Conservation (phyloP, 2,113 vertebrate genomes). For the Rhizomys pruinosus region DNA sequence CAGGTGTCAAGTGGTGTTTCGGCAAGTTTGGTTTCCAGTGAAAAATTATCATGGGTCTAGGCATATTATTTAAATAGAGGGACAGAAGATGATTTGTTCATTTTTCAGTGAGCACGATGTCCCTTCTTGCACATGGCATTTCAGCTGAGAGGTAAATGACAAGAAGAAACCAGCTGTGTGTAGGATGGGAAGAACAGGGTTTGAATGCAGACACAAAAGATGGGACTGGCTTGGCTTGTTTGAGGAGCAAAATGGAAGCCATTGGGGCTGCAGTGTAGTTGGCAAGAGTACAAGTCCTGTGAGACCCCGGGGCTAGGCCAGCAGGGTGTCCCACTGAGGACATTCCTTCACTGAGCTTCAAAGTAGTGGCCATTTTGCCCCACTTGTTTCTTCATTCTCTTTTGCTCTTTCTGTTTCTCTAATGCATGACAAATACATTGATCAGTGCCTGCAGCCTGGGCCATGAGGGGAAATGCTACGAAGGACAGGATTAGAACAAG, state of each 20-base stretch:
- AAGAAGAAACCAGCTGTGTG: background rate
- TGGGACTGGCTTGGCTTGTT: background rate
- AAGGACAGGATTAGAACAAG: background rate
- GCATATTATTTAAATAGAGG: slow-evolving; percentile 3
- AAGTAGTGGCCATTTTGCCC: slow-evolving; percentile 15
- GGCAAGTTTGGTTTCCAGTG: background rate
- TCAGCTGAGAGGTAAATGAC: slow-evolving; percentile 26
- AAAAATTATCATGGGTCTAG: background rate
- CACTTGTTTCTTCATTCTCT: slow-evolving; percentile 27
- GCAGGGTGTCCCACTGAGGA: slow-evolving; percentile 6
- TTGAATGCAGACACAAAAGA: background rate
- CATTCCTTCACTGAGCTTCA: background rate
- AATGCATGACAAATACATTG: background rate
- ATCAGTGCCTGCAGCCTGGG: background rate
- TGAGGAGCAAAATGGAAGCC: slow-evolving; percentile 3
- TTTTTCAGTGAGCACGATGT: slow-evolving; percentile 1
- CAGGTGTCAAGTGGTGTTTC: background rate
- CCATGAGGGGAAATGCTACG: background rate
- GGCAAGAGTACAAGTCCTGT: background rate
- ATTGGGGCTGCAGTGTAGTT: background rate
- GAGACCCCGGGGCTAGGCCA: background rate
- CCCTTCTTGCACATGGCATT: slow-evolving; percentile 38
- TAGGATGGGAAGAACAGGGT: background rate
- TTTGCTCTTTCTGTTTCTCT: slow-evolving; percentile 43
- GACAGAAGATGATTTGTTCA: background rate